A percentile compares a stretch with the other conserved stretches of the same genome.
Evolutionary conservation across 2,888 invertebrate genomes (phyloP).

Genomic region (Chloromyia formosa): DNA sequence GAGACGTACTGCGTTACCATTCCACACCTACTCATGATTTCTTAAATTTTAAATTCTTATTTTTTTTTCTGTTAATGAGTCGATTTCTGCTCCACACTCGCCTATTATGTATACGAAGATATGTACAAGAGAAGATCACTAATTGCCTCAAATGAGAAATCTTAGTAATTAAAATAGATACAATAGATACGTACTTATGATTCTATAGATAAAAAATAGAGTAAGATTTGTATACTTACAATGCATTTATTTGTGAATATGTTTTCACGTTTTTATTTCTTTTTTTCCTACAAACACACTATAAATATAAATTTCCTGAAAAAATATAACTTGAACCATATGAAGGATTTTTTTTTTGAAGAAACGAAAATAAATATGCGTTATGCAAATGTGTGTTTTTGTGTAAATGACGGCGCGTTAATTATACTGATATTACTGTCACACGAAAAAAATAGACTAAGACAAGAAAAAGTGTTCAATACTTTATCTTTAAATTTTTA

Average conservation of each 20-base stretch:
- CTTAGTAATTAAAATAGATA: too few relatives aligned
- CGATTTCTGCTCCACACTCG: too few relatives aligned
- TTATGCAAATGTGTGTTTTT: conserved; percentile 3
- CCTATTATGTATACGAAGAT: too few relatives aligned
- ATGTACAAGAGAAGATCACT: too few relatives aligned
- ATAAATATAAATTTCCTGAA: conserved; percentile 35
- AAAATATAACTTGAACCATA: conserved; percentile 36
- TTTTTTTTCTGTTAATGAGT: too few relatives aligned
- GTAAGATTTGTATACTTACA: conserved; percentile 19
- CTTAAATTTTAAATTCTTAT: too few relatives aligned
- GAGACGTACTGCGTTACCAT: too few relatives aligned
- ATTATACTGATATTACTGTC: not conserved
- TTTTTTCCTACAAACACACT: not conserved
- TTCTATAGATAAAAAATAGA: too few relatives aligned
- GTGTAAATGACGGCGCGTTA: not conserved
- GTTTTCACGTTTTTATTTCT: not conserved
- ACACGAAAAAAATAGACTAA: conserved; percentile 43
- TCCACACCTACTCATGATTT: too few relatives aligned
- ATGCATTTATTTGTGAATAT: not conserved
- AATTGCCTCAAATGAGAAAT: too few relatives aligned
- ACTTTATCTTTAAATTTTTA: too few relatives aligned
- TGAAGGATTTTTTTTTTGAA: not conserved
- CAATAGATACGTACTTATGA: too few relatives aligned
- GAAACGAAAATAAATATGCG: not conserved
- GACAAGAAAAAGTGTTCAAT: not conserved